These are phyloP conservation scores for Arrhopalites spinosus DNA, from an alignment of 2,888 invertebrate species.

Conservation along the genomic window DNA sequence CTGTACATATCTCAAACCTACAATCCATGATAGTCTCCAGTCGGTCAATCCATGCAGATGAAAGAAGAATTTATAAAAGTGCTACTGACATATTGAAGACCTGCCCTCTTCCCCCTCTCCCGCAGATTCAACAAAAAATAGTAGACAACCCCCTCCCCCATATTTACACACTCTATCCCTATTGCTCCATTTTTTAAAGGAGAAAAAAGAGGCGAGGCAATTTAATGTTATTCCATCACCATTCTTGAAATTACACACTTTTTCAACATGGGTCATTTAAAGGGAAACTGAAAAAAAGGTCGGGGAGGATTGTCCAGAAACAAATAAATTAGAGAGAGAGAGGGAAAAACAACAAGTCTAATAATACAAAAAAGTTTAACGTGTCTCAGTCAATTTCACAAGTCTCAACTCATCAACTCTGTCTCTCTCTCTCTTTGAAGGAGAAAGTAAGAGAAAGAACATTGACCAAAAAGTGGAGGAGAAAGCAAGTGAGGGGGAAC, in stretches of 20 bases:
- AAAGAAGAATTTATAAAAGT: constrained; percentile 31
- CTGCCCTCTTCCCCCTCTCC: constrained; percentile 21
- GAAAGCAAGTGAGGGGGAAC: not conserved
- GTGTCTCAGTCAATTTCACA: not conserved
- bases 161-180: no score
- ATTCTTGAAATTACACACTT: no score
- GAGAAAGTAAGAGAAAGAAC: not conserved
- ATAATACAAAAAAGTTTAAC: constrained; percentile 3
- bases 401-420: not conserved
- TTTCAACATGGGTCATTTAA: not conserved
- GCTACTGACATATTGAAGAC: constrained; percentile 28
- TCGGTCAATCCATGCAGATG: constrained; percentile 24
- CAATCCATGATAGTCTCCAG: no score
- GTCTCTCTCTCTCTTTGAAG: not conserved
- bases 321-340: constrained; percentile 6
- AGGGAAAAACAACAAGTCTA: no score
- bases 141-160: not conserved
- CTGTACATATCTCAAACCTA: no score
- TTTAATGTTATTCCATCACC: no score
- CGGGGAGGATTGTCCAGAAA: not conserved
- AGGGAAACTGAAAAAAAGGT: not conserved
- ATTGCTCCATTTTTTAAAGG: no score
- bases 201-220: no score
- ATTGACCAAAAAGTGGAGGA: not conserved
- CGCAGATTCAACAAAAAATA: no score